A percentile compares a stretch with the other conserved stretches of the same genome.
Conservation (phyloP, 2,888 invertebrate genomes). For the Limnephilus rhombicus region DNA sequence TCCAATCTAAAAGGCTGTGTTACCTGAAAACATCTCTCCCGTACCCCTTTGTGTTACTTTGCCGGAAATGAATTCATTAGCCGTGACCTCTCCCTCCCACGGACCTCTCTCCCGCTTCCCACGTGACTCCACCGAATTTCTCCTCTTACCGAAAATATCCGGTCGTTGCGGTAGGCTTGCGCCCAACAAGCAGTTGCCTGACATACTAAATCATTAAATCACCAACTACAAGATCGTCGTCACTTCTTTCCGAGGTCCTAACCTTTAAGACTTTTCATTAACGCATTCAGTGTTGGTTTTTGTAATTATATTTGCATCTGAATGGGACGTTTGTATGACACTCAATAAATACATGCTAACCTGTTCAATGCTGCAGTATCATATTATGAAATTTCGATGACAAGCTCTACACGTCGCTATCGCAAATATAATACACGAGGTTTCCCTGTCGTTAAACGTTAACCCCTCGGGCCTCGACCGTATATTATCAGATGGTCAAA, state of each 20-base stretch:
- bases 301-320: background rate
- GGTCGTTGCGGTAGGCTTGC: conserved; percentile 48
- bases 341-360: background rate
- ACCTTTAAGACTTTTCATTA: background rate
- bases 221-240: background rate
- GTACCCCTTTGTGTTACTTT: conserved; percentile 10
- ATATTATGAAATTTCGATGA: background rate
- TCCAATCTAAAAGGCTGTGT: background rate
- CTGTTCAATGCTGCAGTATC: background rate
- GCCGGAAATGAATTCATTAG: conserved; percentile 51
- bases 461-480: no score
- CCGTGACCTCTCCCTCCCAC: conserved; percentile 44
- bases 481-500: no score
- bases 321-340: background rate
- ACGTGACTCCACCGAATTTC: conserved; percentile 48
- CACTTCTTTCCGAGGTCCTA: background rate
- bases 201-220: conserved; percentile 11
- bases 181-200: background rate
- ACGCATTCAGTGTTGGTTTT: background rate
- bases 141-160: conserved; percentile 37
- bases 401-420: background rate
- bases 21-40: background rate
- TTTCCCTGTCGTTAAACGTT: background rate
- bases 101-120: background rate
- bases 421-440: background rate